Evolutionary conservation across 2,797 vertebrate species (phyloP).

Genomic region (Mionectes olivaceus): DNA sequence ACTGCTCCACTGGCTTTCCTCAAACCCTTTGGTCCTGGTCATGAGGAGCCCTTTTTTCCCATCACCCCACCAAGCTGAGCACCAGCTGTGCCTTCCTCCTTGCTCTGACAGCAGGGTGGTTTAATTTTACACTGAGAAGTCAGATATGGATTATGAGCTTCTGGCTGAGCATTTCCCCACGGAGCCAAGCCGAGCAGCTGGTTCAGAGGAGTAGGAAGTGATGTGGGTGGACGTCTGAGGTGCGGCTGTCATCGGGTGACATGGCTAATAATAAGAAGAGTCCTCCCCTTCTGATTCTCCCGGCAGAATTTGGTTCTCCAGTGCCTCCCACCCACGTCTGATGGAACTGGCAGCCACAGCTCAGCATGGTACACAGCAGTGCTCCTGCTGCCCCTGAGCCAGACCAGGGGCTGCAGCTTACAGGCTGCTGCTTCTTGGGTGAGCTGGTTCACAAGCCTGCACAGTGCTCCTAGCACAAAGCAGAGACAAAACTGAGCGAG

Average conservation of each 20-base stretch:
- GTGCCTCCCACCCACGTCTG: neutral
- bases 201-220: neutral
- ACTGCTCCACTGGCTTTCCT: neutral
- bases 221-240: neutral
- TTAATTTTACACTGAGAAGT: neutral
- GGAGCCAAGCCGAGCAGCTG: neutral
- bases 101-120: neutral
- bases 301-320: neutral
- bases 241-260: neutral
- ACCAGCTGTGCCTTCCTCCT: neutral
- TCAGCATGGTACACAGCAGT: neutral
- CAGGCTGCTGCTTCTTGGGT: neutral
- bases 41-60: neutral
- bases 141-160: neutral
- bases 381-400: neutral
- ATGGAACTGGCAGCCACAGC: accelerated
- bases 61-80: neutral
- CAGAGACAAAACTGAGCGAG: neutral
- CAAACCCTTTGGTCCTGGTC: neutral
- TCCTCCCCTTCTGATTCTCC: neutral
- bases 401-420: neutral
- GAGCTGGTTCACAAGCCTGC: neutral
- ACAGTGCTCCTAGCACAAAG: accelerated
- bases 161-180: neutral
- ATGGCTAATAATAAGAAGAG: constrained; percentile 2